Base-by-base conservation (phyloP, 2,797 vertebrate genomes). In the Aratinga solstitialis region DNA sequence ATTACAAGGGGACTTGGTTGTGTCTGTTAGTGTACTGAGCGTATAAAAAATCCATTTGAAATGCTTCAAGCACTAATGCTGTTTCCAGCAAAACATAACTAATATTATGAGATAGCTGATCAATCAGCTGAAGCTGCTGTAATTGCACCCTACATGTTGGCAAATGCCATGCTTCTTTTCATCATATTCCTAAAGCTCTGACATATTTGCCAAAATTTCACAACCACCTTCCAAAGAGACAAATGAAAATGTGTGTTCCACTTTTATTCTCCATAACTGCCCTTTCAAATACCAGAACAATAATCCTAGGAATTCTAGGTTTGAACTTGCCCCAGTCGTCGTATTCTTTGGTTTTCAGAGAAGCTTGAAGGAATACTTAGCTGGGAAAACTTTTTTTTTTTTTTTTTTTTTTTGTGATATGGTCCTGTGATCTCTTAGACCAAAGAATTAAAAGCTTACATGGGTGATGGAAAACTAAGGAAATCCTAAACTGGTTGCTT, bases 181-280 rank as follows among this genome's bases (percentile, higher is more conserved):
- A 7, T 13, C 13, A 8, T 34, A 12, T 56, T 30, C 17, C 75
- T 78, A 72, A 22, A 65, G 11, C n/a, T 75, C 48, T 78, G 3
- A 26, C 76, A 14, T 38, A 30, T 73, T 77, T 63, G 9, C 6
- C 10, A 50, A 73, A 36, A 77, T 45, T 13, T 43, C 34, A 43
- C 3, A 58, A 59, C 23, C 5, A 40, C 1, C 5, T 79, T 26
- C 36, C 43, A 23, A 61, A 77, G 30, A 27, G 8, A 61, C 87
- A 63, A 84, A 45, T 20, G 69, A 63, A 84, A 62, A 18, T 0
- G 3, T 3, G 2, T 4, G 1, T n/a, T 62, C 14, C 6, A 4
- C 10, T 68, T 29, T 29, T 58, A 8, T 10, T 58, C 8, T 66
- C 12, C 4, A 4, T 40, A 24, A 20, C 10, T 45, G 19, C 9